phyloP scores from a whole-genome alignment of 2,113 vertebrate species.

The Strix aluco region DNA sequence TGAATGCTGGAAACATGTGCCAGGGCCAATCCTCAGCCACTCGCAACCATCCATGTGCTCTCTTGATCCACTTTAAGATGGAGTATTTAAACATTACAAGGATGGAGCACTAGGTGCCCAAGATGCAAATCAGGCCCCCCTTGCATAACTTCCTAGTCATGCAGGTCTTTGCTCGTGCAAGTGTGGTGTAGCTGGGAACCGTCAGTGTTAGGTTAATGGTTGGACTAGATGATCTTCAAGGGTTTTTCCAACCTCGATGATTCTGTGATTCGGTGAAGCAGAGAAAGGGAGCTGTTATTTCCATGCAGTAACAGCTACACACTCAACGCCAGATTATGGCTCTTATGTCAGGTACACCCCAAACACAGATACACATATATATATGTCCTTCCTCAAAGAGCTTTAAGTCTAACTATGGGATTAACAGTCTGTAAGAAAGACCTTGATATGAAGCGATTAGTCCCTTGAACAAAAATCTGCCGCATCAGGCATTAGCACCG shows the following conservation, averaged over 20 bases:
- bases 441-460: neutral
- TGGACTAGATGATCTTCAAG: too few species aligned
- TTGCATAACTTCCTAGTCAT: accelerated
- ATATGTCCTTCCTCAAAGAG: neutral
- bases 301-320: neutral
- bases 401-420: neutral
- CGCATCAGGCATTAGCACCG: neutral
- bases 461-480: neutral
- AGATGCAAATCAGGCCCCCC: neutral
- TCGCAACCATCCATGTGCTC: accelerated
- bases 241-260: too few species aligned
- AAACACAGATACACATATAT: neutral
- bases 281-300: neutral
- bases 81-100: neutral
- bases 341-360: neutral
- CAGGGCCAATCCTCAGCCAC: neutral
- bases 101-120: neutral
- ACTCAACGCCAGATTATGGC: accelerated
- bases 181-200: neutral
- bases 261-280: too few species aligned
- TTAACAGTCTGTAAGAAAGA: neutral
- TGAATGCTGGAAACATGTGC: neutral
- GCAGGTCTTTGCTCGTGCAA: neutral
- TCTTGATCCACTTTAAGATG: neutral
- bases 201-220: too few species aligned